phyloP scores from a whole-genome alignment of 2,888 invertebrate genomes.

The Nymphalis c-album region DNA sequence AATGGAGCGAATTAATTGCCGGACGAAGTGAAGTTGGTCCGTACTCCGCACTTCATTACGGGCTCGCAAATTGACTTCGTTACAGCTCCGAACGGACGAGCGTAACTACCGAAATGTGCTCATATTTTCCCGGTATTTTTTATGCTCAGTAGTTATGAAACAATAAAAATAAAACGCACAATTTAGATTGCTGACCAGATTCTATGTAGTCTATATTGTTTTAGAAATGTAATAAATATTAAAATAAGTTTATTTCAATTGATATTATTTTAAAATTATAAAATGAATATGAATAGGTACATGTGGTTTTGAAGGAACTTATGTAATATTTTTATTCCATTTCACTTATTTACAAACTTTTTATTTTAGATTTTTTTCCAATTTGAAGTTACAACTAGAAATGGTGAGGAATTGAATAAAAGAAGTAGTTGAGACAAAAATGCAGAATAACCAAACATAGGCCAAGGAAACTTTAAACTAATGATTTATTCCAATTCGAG shows the following conservation, averaged over 20 bases:
- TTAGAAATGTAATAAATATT: too few relatives aligned
- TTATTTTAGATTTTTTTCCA: too few relatives aligned
- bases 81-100: conserved; percentile 42
- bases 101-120: conserved; percentile 30
- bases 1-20: conserved; percentile 52
- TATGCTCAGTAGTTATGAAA: conserved; percentile 23
- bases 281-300: too few relatives aligned
- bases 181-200: not conserved
- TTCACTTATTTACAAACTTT: too few relatives aligned
- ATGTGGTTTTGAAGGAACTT: too few relatives aligned
- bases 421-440: not conserved
- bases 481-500: too few relatives aligned
- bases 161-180: conserved; percentile 4
- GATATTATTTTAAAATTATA: too few relatives aligned
- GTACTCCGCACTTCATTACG: conserved; percentile 50
- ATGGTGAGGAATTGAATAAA: too few relatives aligned
- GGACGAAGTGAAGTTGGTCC: conserved; percentile 37
- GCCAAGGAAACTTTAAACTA: too few relatives aligned
- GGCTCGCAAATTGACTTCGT: conserved; percentile 61
- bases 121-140: conserved; percentile 26
- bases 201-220: not conserved
- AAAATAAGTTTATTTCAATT: too few relatives aligned
- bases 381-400: too few relatives aligned
- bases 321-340: too few relatives aligned
- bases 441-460: not conserved